Conservation (phyloP, 2,113 vertebrate genomes). For the Archocentrus centrarchus region DNA sequence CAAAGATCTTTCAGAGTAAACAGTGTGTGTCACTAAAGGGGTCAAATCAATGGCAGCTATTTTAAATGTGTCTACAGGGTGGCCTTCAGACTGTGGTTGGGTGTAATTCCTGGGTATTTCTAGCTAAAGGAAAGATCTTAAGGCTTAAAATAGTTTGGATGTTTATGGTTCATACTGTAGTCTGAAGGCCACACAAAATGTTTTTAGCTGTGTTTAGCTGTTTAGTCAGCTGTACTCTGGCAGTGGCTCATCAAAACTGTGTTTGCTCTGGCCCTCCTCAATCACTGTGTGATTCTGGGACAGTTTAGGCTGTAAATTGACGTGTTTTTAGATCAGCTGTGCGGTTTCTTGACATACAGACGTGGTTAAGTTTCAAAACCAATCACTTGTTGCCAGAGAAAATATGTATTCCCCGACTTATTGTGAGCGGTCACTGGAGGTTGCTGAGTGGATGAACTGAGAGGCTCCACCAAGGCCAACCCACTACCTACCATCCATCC, state of each 20-base stretch:
- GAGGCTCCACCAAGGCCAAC: too few species aligned
- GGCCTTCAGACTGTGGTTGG: not conserved
- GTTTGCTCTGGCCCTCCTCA: not conserved
- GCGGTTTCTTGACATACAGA: not conserved
- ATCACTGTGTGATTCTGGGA: not conserved
- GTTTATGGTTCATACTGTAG: not conserved
- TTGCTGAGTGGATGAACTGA: fast-evolving
- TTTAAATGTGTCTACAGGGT: conserved; percentile 1
- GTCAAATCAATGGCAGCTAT: conserved; percentile 15
- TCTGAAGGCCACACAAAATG: not conserved
- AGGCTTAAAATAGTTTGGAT: not conserved
- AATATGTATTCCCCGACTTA: not conserved
- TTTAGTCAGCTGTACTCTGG: not conserved
- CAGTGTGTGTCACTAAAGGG: conserved; percentile 13
- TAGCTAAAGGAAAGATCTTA: not conserved
- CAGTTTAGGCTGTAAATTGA: not conserved
- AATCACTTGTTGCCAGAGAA: not conserved
- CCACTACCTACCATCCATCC: too few species aligned
- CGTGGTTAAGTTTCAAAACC: not conserved
- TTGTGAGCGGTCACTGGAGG: not conserved
- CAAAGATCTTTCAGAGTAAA: conserved; percentile 7
- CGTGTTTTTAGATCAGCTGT: not conserved
- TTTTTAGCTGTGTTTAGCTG: not conserved
- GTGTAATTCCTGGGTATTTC: not conserved
- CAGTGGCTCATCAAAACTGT: not conserved